These are phyloP conservation scores for Ophion obscuratus DNA, from an alignment of 2,888 invertebrate genomes.

Conservation along the genomic window DNA sequence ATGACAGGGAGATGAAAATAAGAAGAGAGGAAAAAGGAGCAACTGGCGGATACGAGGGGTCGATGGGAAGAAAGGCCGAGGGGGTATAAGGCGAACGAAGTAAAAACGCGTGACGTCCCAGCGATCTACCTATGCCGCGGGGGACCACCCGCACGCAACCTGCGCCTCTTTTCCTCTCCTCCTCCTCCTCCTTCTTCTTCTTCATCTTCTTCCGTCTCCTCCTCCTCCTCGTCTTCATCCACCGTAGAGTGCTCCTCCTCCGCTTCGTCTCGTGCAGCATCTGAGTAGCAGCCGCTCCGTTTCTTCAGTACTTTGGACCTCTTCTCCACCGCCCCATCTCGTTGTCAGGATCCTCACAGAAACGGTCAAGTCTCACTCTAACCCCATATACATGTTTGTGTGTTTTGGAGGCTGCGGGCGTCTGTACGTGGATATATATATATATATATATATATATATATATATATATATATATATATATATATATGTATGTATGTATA, in stretches of 20 bases:
- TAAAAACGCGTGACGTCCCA: conserved; percentile 78
- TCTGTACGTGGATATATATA: not conserved
- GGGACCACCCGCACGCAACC: conserved; percentile 82
- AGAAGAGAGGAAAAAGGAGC: conserved; percentile 67
- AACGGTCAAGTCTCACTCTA: conserved; percentile 46
- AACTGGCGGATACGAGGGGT: conserved; percentile 42
- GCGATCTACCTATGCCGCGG: conserved; percentile 78
- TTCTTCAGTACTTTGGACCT: conserved; percentile 42
- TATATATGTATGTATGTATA: too few relatives aligned
- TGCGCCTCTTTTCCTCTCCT: conserved; percentile 74
- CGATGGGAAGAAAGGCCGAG: conserved; percentile 58
- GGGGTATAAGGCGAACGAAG: conserved; percentile 68
- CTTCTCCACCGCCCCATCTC: conserved; percentile 39
- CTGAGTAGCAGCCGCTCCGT: conserved; percentile 44
- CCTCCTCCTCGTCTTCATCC: conserved; percentile 59
- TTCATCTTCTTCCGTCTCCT: conserved; percentile 63
- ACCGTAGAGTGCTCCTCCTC: conserved; percentile 54
- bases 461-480: not conserved
- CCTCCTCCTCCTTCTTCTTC: conserved; percentile 68
- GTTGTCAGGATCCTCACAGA: conserved; percentile 43
- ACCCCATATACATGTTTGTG: conserved; percentile 56
- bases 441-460: conserved; percentile 11
- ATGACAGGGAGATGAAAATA: conserved; percentile 53
- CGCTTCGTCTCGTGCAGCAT: conserved; percentile 36
- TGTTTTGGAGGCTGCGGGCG: not conserved